Evolutionary conservation across 35 echinoderm and acorn worm species (phyloP), one percentile per base, ranked within the genome.

Genomic region (Amphiura filiformis): DNA sequence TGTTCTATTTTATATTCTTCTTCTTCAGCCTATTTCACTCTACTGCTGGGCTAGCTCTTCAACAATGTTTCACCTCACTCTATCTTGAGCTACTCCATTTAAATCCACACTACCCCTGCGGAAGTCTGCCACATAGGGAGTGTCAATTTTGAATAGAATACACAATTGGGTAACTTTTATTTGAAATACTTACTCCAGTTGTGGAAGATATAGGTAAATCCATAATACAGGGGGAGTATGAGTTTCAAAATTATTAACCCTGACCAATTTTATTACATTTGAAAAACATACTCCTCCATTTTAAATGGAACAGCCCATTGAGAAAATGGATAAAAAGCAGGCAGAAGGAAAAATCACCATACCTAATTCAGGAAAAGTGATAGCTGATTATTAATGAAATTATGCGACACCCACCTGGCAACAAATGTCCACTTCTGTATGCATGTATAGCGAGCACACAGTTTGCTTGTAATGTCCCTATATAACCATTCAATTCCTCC

Each of bases 401-500:
- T 18, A 18, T 38, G 20, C 3, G 64, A n/a, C 1, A 26, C 86
- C 39, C 39, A 88, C 86, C 86, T 35, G 34, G 38, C 35, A 88
- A 41, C 9, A 75, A 78, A 1, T 26, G 26, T 23, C 86, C 86
- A 56, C 86, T 88, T 37, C 86, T 65, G 40, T 79, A 88, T 11
- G 86, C 86, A 79, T 88, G 86, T 17, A 88, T 79, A 18, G 86
- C 86, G 1, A 88, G 77, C 76, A 88, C 49, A 79, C 86, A 88
- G 22, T 88, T 76, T 34, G 86, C 76, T 17, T 38, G 23, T 5
- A 32, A 35, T 31, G 14, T 47, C 18, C 13, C 31, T 14, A 88
- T 4, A 56, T 88, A 75, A 7, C 41, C 75, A 14, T 88, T 80
- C 33, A 88, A 88, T 36, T 88, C 38, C 1, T 1, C n/a, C 35